Base-by-base conservation (phyloP, 2,113 vertebrate species). In the Mesocricetus auratus region DNA sequence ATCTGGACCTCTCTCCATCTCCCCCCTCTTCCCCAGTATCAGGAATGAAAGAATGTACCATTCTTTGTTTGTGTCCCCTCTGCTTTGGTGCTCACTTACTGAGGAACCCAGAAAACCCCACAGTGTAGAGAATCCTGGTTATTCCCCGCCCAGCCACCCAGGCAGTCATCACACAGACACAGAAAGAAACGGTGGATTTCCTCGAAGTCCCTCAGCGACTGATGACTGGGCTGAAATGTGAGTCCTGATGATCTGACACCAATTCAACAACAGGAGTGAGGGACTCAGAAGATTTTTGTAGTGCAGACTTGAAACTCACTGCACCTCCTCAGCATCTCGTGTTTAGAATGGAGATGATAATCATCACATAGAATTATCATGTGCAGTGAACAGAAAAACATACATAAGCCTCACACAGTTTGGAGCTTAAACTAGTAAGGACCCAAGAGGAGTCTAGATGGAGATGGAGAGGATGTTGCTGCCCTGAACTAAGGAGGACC, bases 381-480 rank as follows among this genome's bases (percentile, higher is more conserved):
- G 33, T 53, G 58, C 15, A 7, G 21, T 5, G 17, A 31, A 7
- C 69, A 36, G 26, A 9, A 75, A 5, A 24, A 33, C 3, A 39
- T 4, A 9, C 2, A 17, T 0, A 33, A 64, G 7, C 10, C 24
- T 42, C 53, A 39, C 56, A n/a, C 5, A 2, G 4, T 56, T 42
- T 86, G 22, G 1, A 62, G 33, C 39, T 96, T 78, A 86, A 66
- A 39, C 24, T 24, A 73, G 64, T 33, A 39, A 66, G 74, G 58
- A 68, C 19, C 11, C 29, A 45, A 58, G 83, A 7, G 53, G 31
- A 53, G 26, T 29, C 19, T 82, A 66, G 77, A 12, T 26, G 36
- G 13, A 21, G 9, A 26, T 22, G n/a, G n/a, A 60, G 66, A 71
- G 53, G 19, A 22, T 83, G 4, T 74, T 62, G 21, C 16, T 53